Base-by-base conservation (phyloP, 2,113 vertebrate species). In the Turdus rufiventris region DNA sequence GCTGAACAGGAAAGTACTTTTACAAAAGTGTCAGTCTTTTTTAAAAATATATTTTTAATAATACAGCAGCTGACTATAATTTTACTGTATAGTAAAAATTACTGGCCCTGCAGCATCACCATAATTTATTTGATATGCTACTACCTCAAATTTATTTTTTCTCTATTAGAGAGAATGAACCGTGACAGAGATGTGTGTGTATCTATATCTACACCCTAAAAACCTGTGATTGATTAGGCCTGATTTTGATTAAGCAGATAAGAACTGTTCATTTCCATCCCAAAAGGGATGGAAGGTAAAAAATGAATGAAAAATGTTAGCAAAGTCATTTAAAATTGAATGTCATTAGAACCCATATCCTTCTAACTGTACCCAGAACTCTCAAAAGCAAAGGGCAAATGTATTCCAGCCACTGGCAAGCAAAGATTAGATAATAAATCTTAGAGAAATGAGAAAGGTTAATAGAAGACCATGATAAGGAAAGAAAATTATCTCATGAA, bases 381-480 rank as follows among this genome's bases (percentile, higher is more conserved):
- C 87, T 84, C 65, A 92, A 94, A 61, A 91, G n/a, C 58, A 89
- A 87, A 89, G 54, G 65, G 84, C 80, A 87, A 89, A 92, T 62
- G 33, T 58, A 79, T 93, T 94, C 66, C 77, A 95, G 45, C 54
- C 89, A 38, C 54, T 85, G 66, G 87, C 81, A 91, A 94, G 85
- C 33, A 92, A 92, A 91, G 62, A 73, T 89, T 43, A 87, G 86
- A 62, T 82, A 92, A 91, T 89, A 76, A 89, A 94, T 83, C 87
- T 95, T 50, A 85, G 33, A 89, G 18, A 94, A 82, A 89, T 73
- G 11, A 88, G 50, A 75, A 87, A 91, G 38, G 42, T 76, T 94
- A 91, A 93, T 88, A 47, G 74, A 89, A 85, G 74, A 85, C 20
- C 71, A 70, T 91, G 75, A 89, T 87, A 95, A 61, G 34, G 50